Evolutionary conservation across 2,797 vertebrate species (phyloP).

Genomic region (Myotis pilosus): DNA sequence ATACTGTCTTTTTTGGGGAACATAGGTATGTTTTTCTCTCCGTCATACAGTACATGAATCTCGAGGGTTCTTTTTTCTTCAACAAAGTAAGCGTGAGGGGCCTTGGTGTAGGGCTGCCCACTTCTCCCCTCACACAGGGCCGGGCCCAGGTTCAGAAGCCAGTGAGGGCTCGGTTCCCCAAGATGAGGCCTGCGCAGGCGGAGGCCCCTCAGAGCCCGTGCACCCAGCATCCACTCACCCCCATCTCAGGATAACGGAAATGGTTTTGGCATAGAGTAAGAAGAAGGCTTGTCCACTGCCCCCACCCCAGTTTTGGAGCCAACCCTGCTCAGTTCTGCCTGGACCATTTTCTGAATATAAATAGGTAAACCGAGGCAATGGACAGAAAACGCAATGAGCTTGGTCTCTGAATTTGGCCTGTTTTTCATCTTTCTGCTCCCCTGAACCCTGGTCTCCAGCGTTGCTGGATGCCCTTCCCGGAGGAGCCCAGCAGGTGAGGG

Average conservation of each 20-base stretch:
- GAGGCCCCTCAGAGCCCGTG: neutral
- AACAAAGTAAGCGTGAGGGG: slow-evolving; percentile 73
- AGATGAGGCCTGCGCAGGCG: neutral
- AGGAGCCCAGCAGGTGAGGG: neutral
- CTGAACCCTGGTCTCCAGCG: neutral
- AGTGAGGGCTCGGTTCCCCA: neutral
- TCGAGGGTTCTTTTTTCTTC: slow-evolving; percentile 74
- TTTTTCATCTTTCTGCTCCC: neutral
- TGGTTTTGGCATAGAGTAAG: slow-evolving; percentile 64
- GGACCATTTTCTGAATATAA: neutral
- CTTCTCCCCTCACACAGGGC: slow-evolving; percentile 18
- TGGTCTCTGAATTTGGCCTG: neutral
- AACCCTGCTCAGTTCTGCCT: neutral
- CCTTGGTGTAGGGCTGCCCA: slow-evolving; percentile 41
- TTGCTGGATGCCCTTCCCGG: neutral
- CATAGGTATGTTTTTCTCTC: slow-evolving; percentile 74
- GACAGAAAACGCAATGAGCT: neutral
- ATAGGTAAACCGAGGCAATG: slow-evolving; percentile 51
- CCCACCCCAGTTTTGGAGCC: neutral
- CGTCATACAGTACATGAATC: slow-evolving; percentile 84
- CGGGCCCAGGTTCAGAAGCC: neutral
- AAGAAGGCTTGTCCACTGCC: neutral
- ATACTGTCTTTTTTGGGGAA: slow-evolving; percentile 83
- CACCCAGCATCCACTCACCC: neutral
- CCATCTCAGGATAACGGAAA: slow-evolving; percentile 70